phyloP scores from a whole-genome alignment of 2,888 invertebrate species.

The Pyrrhosoma nymphula region DNA sequence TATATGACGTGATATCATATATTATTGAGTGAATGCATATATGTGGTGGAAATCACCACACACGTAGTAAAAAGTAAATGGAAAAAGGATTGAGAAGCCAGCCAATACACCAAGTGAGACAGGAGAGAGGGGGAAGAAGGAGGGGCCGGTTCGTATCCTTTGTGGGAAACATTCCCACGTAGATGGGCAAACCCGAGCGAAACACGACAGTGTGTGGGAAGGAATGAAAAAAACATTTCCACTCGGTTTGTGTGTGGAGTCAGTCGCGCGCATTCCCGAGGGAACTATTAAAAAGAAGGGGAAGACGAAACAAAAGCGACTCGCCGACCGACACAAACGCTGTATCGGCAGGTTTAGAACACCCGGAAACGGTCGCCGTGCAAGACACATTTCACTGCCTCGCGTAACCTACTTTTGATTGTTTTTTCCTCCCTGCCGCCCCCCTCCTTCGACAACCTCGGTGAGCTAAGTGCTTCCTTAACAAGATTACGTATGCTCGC shows the following conservation, averaged over 20 bases:
- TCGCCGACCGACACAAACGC: not conserved
- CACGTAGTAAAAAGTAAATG: no score
- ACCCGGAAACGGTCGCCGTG: not conserved
- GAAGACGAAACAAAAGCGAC: not conserved
- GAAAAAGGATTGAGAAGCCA: no score
- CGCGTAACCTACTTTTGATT: constrained; percentile 3
- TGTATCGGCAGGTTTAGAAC: constrained; percentile 18
- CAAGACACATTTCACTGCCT: constrained; percentile 2
- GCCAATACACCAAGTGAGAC: not conserved
- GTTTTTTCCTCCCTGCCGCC: not conserved
- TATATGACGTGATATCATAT: no score
- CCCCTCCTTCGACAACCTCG: not conserved
- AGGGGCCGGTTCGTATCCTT: not conserved
- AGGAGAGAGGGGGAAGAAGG: not conserved
- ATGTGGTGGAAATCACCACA: no score
- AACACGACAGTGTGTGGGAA: not conserved
- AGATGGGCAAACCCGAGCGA: not conserved
- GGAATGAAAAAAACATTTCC: not conserved
- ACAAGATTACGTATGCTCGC: not conserved
- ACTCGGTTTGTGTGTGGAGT: not conserved
- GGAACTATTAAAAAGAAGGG: not conserved
- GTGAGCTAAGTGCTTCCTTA: not conserved
- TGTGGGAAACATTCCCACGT: not conserved
- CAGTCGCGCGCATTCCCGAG: constrained; percentile 1
- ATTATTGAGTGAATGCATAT: no score